Base-by-base conservation (phyloP, 2,113 vertebrate genomes). In the Protomyctophum bolini region DNA sequence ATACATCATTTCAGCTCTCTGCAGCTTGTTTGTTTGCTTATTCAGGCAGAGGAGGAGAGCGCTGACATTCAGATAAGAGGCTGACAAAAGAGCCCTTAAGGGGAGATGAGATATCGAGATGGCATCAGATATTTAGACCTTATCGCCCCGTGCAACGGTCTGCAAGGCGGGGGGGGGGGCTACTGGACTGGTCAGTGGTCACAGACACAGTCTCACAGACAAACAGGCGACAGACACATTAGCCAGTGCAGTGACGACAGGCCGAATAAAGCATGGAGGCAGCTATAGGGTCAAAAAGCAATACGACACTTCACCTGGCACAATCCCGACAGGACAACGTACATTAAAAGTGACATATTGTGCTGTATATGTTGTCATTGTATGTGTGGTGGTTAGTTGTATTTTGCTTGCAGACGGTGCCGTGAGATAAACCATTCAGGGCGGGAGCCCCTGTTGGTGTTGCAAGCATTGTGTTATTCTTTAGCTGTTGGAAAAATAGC, bases 1-100 rank as follows among this genome's bases (percentile, higher is more conserved):
- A 85, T 91, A 81, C 84, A 88, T 90, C 83, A 86, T 87, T 80
- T 87, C 73, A 83, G 70, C 76, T 21, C 21, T 21, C 21, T 81
- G 60, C 80, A 74, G 71, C 80, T 75, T 76, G 83, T 86, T 89
- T 91, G 85, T 91, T 89, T 92, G 85, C 88, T 89, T 86, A 83
- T 82, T 88, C 85, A 82, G 81, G 84, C 83, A 84, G 70, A 21
- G 21, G 21, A 21, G 21, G 21, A 21, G 21, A 80, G 79, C 73
- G 60, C 72, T 84, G 88, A 88, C 88, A 86, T 85, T 88, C 77
- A 76, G 81, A 90, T 86, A 85, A 85, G 71, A 86, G 84, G 79
- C 79, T 81, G 87, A 89, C 80, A 89, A 89, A 21, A 89, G 74
- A 83, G 62, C 76, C 87, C 79, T 83, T 56, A 50, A 49, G 66